Percentiles rank a stretch among this genome's conserved stretches.
Evolutionary conservation across 2,888 invertebrate genomes (phyloP).

Genomic region (Phengaris alcon): DNA sequence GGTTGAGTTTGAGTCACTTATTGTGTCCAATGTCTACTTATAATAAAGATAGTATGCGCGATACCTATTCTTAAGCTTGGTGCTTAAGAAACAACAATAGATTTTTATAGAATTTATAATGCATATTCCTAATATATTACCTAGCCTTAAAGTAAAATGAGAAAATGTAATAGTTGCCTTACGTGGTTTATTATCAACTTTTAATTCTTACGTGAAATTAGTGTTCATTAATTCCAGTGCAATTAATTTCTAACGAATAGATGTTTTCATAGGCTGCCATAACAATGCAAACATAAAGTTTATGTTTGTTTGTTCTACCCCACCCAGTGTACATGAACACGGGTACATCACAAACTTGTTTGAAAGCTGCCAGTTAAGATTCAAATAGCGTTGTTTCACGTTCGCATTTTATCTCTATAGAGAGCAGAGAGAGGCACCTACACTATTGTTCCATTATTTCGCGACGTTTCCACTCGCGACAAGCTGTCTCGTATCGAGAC

Average conservation of each 20-base stretch:
- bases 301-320: constrained; percentile 12
- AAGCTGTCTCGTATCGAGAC: constrained; percentile 30
- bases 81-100: too few relatives aligned
- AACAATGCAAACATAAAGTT: constrained; percentile 12
- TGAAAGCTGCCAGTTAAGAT: constrained; percentile 26
- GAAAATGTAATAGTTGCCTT: too few relatives aligned
- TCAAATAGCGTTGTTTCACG: constrained; percentile 16
- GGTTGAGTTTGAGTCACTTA: constrained; percentile 8
- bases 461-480: constrained; percentile 28
- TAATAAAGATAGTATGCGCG: not conserved
- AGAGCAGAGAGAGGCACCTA: constrained; percentile 26
- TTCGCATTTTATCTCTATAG: constrained; percentile 19
- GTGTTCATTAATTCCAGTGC: not conserved
- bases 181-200: not conserved
- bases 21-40: not conserved
- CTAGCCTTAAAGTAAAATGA: too few relatives aligned
- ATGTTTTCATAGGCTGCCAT: constrained; percentile 6
- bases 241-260: constrained; percentile 8
- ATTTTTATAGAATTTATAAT: too few relatives aligned
- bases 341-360: constrained; percentile 26
- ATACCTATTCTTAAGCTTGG: not conserved
- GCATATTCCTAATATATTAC: too few relatives aligned
- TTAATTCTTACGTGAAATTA: not conserved
- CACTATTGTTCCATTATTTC: constrained; percentile 27
- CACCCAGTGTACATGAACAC: constrained; percentile 23